phyloP scores from a whole-genome alignment of 1,140 invertebrate species.

The Gyrodactylus salaris region DNA sequence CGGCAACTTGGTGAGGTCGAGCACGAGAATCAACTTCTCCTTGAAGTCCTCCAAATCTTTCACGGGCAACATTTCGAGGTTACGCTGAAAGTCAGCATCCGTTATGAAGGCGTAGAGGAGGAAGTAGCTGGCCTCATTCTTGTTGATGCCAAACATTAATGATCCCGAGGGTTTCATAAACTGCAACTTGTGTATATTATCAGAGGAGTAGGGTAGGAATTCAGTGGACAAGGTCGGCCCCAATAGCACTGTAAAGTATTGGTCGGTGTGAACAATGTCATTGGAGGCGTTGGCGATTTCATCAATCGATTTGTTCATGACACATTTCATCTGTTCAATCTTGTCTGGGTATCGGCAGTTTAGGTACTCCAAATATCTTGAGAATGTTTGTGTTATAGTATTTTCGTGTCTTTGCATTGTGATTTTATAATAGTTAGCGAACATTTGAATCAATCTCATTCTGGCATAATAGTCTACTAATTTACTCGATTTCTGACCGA shows the following conservation, averaged over 20 bases:
- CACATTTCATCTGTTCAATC: neutral
- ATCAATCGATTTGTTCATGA: neutral
- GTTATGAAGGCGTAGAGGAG: neutral
- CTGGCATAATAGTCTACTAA: too few species aligned
- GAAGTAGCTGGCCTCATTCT: slow-evolving; percentile 7
- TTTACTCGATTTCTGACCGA: too few species aligned
- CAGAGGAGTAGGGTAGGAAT: neutral
- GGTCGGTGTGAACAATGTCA: neutral
- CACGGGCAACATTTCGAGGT: neutral
- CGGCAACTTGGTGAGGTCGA: neutral
- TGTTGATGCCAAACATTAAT: slow-evolving; percentile 5
- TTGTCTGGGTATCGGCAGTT: neutral
- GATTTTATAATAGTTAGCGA: too few species aligned
- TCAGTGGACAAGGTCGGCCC: neutral
- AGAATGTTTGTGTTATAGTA: too few species aligned
- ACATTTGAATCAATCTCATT: too few species aligned
- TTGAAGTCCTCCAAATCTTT: neutral
- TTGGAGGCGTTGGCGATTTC: neutral
- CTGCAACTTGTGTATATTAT: neutral
- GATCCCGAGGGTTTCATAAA: neutral
- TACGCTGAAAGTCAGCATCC: neutral
- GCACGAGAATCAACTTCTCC: neutral
- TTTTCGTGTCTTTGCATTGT: too few species aligned
- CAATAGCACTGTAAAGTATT: neutral
- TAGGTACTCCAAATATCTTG: neutral